Evolutionary conservation across 2,113 vertebrate species (phyloP), one percentile per base, ranked within the genome.

Genomic region (Chamaetylas fuelleborni): DNA sequence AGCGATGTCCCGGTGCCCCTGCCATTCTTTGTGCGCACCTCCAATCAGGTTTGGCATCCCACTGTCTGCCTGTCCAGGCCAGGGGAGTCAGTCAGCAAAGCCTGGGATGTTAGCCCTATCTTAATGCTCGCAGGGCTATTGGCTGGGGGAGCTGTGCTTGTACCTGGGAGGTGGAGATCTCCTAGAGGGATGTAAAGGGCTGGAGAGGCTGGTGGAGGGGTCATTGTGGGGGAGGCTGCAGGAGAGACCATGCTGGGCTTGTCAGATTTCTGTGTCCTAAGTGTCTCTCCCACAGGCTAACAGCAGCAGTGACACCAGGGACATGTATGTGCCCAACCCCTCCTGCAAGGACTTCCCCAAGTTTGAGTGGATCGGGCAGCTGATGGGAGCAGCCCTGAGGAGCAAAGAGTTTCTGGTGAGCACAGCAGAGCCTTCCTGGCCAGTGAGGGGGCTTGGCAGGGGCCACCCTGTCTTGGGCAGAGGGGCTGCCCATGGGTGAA

Each of bases 371-470:
- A 99, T 99, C 0, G 99, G 99, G 86, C 99, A 99, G 97, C 97
- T 99, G 86, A 99, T 99, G 98, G 99, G 99, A 34, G 99, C 99
- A 34, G 99, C 99, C 43, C 98, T 99, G 71, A 97, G 99, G 94
- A 99, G 99, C 78, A 99, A 99, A 86, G 99, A 99, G 96, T 98
- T 99, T 86, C 97, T 99, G 98, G 99, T 99, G 92, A 98, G 98
- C 96, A 23, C 0, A 2, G 22, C 60, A 66, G 67, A 69, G 16
- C 40, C n/a, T 57, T 22, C 24, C n/a, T 25, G 28, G 64, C 25
- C 1, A 2, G 29, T 1, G 2, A 62, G 14, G 25, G 31, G 40
- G 12, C 43, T 81, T 85, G 70, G 15, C 1, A 2, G 16, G 23
- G 19, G 8, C 26, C 0, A 2, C 9, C 0, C 1, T 81, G 5